Percentiles rank a stretch among this genome's conserved stretches.
phyloP scores from a whole-genome alignment of 2,113 vertebrate genomes.

The Thomomys bottae region DNA sequence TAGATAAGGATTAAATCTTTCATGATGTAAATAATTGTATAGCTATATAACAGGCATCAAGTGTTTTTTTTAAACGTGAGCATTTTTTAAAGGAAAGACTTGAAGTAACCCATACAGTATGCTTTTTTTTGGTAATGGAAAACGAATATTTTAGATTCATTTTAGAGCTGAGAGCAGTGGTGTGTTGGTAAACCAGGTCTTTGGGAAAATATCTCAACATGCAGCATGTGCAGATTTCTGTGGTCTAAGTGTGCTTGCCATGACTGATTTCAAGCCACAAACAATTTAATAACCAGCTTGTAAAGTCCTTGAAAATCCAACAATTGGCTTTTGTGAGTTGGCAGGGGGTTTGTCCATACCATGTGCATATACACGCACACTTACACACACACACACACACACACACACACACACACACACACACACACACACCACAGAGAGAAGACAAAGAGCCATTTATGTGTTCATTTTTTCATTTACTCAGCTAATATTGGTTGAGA shows the following conservation, averaged over 20 bases:
- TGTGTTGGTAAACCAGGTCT: conserved; percentile 17
- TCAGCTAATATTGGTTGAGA: neutral
- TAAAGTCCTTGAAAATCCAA: conserved; percentile 31
- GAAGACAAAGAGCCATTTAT: neutral
- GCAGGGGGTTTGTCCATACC: neutral
- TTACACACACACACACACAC: too few relatives aligned
- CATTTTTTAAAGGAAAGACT: neutral
- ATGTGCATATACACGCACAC: too few relatives aligned
- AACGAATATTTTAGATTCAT: conserved; percentile 3
- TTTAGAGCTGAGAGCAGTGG: neutral
- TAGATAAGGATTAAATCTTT: neutral
- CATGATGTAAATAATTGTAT: neutral
- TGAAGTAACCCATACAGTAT: neutral
- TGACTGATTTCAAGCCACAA: conserved; percentile 3
- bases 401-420: too few relatives aligned
- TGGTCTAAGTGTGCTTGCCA: conserved; percentile 11
- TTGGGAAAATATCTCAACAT: neutral
- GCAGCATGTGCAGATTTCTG: conserved; percentile 15
- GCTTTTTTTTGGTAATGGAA: neutral
- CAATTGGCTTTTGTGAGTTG: neutral
- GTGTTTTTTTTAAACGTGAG: neutral
- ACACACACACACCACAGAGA: too few relatives aligned
- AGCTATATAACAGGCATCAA: neutral
- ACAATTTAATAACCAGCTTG: conserved; percentile 25
- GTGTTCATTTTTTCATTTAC: neutral